phyloP scores from a whole-genome alignment of 2,888 invertebrate species.

The Yponomeuta plumbellus region DNA sequence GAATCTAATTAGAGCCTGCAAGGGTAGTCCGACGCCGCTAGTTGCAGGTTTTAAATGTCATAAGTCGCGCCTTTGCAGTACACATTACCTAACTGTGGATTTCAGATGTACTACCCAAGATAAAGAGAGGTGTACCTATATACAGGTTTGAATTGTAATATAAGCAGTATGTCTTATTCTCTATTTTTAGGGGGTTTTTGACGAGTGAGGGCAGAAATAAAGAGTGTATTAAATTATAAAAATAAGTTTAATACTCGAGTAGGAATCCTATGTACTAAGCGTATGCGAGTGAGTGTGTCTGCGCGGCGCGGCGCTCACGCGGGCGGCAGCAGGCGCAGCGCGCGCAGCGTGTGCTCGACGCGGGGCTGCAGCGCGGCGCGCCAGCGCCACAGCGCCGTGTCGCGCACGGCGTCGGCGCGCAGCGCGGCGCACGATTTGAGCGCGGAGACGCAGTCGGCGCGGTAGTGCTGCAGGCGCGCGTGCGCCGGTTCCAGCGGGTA shows the following conservation, averaged over 20 bases:
- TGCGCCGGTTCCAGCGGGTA: slow-evolving; percentile 88
- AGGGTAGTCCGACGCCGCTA: no score
- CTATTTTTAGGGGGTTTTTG: no score
- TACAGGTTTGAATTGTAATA: no score
- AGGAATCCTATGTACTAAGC: slow-evolving; percentile 22
- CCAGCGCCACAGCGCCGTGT: slow-evolving; percentile 92
- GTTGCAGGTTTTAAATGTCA: no score
- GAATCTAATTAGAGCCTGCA: no score
- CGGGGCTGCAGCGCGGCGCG: slow-evolving; percentile 84
- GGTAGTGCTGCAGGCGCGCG: slow-evolving; percentile 95
- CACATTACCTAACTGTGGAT: no score
- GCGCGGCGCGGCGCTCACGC: slow-evolving; percentile 16
- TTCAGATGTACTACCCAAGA: no score
- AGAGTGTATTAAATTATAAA: slow-evolving; percentile 38
- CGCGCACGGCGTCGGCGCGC: slow-evolving; percentile 87
- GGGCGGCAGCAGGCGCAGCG: slow-evolving; percentile 81
- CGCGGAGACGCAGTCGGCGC: slow-evolving; percentile 93
- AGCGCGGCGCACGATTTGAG: slow-evolving; percentile 89
- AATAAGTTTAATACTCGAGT: slow-evolving; percentile 40
- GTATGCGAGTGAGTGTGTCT: slow-evolving; percentile 5
- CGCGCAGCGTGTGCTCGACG: slow-evolving; percentile 82
- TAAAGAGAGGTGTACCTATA: no score
- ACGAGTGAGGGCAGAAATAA: no score
- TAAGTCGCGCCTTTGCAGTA: no score
- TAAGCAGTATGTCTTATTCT: no score